Evolutionary conservation across 2,888 invertebrate genomes (phyloP).

Genomic region (Bembecia ichneumoniformis): DNA sequence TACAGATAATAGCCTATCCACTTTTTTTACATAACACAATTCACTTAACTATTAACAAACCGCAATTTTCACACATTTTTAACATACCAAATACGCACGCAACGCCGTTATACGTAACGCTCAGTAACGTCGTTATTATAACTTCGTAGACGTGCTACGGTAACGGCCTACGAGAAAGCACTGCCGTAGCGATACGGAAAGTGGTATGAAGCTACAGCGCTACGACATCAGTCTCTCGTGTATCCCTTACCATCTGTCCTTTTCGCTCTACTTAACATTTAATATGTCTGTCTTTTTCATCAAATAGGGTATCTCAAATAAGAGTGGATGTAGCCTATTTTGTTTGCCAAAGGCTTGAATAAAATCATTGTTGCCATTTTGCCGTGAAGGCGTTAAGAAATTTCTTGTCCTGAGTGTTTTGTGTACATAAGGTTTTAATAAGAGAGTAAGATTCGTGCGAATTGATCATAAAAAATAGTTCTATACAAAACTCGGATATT

Average conservation of each 20-base stretch:
- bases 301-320: slow-evolving; percentile 40
- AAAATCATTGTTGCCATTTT: slow-evolving; percentile 56
- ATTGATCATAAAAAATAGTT: slow-evolving; percentile 14
- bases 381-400: slow-evolving; percentile 17
- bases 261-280: slow-evolving; percentile 9
- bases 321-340: slow-evolving; percentile 32
- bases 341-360: slow-evolving; percentile 51
- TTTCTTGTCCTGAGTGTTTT: slow-evolving; percentile 15
- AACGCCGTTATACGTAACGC: slow-evolving; percentile 11
- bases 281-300: slow-evolving; percentile 27
- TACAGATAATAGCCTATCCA: slow-evolving; percentile 60
- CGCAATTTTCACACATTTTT: background rate
- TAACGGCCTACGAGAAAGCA: slow-evolving; percentile 34
- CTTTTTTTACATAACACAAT: slow-evolving; percentile 62
- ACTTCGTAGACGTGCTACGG: slow-evolving; percentile 50
- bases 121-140: slow-evolving; percentile 12
- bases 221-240: slow-evolving; percentile 13
- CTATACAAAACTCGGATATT: too few relatives aligned
- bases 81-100: background rate
- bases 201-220: slow-evolving; percentile 22
- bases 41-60: slow-evolving; percentile 15
- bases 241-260: slow-evolving; percentile 9
- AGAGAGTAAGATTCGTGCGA: slow-evolving; percentile 20
- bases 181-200: slow-evolving; percentile 41
- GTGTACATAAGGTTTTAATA: background rate